Conservation (phyloP, 2,888 invertebrate species). For the Trichopria drosophilae region DNA sequence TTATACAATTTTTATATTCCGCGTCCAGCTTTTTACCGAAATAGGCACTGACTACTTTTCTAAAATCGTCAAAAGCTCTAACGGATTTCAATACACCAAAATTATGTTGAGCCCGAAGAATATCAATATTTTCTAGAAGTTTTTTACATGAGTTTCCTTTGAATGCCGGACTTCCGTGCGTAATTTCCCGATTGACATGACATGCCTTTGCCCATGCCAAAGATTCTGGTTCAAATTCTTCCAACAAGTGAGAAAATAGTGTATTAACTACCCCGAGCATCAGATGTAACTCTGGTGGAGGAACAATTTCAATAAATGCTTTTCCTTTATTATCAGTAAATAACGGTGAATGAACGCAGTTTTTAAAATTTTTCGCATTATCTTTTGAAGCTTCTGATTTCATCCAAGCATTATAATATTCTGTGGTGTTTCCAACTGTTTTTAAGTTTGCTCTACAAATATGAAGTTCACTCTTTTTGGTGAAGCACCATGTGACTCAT, state of each 20-base stretch:
- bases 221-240: slow-evolving; percentile 1
- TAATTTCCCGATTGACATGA: slow-evolving; percentile 14
- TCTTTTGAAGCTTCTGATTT: neutral
- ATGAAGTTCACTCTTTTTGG: slow-evolving; percentile 8
- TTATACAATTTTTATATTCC: slow-evolving; percentile 11
- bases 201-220: too few species aligned
- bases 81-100: slow-evolving; percentile 10
- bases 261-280: slow-evolving; percentile 17
- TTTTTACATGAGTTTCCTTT: slow-evolving; percentile 19
- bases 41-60: slow-evolving; percentile 11
- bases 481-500: slow-evolving; percentile 22
- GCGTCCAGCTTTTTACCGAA: slow-evolving; percentile 10
- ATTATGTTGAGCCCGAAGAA: slow-evolving; percentile 6
- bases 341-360: slow-evolving; percentile 3
- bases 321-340: slow-evolving; percentile 1
- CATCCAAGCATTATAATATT: too few species aligned
- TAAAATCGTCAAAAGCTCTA: slow-evolving; percentile 16
- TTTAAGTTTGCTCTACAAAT: slow-evolving; percentile 10
- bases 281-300: too few species aligned
- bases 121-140: slow-evolving; percentile 14
- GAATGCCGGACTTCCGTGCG: slow-evolving; percentile 11
- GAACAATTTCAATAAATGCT: slow-evolving; percentile 10
- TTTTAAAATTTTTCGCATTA: slow-evolving; percentile 1
- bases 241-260: slow-evolving; percentile 7
- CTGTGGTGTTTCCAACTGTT: slow-evolving; percentile 9